Evolutionary conservation across 2,888 invertebrate genomes (phyloP).

Genomic region (Syrista parreyssii): DNA sequence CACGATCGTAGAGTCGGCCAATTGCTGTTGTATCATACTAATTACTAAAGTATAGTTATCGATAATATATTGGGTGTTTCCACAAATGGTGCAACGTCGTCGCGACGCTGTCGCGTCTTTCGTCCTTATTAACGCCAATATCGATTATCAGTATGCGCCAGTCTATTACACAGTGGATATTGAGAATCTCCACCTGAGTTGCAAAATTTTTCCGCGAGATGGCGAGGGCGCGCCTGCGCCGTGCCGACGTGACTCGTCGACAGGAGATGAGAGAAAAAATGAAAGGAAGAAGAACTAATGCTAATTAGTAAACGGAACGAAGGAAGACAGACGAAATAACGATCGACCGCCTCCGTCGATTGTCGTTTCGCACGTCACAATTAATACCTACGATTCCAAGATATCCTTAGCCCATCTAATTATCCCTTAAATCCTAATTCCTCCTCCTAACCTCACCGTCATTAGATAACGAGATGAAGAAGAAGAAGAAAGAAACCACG

Average conservation of each 20-base stretch:
- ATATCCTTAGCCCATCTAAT: background rate
- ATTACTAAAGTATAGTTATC: constrained; percentile 41
- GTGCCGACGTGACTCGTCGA: constrained; percentile 1
- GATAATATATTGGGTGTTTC: constrained; percentile 38
- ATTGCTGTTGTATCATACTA: constrained; percentile 60
- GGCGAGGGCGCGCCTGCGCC: background rate
- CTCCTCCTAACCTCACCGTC: constrained; percentile 4
- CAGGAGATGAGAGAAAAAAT: background rate
- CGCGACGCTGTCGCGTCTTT: constrained; percentile 25
- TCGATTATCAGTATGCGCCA: background rate
- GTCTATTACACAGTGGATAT: background rate
- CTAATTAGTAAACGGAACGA: background rate
- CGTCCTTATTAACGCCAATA: background rate
- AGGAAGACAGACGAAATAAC: constrained; percentile 5
- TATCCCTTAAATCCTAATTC: background rate
- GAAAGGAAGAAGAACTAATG: background rate
- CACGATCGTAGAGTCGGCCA: constrained; percentile 39
- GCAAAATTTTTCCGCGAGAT: background rate
- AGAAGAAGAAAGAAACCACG: constrained; percentile 10
- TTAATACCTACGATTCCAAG: background rate
- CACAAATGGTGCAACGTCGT: constrained; percentile 26
- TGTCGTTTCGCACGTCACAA: constrained; percentile 5
- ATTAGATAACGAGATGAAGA: constrained; percentile 4
- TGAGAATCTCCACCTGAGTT: background rate
- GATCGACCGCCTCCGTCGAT: constrained; percentile 20